Percentiles rank a stretch among this genome's conserved stretches.
Evolutionary conservation across 2,888 invertebrate species (phyloP).

Genomic region (Polia nebulosa): DNA sequence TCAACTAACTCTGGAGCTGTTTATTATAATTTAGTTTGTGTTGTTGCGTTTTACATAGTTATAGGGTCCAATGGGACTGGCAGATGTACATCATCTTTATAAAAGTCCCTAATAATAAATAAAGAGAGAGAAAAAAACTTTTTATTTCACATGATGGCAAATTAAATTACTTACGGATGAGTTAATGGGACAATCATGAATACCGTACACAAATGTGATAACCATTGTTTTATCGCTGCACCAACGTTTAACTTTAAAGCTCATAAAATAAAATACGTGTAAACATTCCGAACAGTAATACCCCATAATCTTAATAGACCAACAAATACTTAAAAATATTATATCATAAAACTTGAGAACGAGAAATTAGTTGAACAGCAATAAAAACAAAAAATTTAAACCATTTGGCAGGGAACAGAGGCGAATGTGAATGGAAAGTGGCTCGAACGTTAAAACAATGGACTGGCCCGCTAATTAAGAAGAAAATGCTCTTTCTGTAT

Average conservation of each 20-base stretch:
- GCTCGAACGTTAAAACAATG: conserved; percentile 79
- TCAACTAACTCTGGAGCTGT: too few species aligned
- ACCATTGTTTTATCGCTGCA: conserved; percentile 20
- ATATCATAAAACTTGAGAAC: conserved; percentile 58
- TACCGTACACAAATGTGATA: conserved; percentile 13
- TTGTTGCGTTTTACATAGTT: too few species aligned
- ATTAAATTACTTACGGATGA: background rate
- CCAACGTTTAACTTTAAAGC: conserved; percentile 13
- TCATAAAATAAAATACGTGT: conserved; percentile 36
- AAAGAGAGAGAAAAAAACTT: too few species aligned
- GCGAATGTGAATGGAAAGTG: conserved; percentile 67
- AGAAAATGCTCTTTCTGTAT: conserved; percentile 72
- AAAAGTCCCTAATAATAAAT: too few species aligned
- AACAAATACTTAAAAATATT: conserved; percentile 53
- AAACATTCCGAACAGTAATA: conserved; percentile 37
- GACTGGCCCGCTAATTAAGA: conserved; percentile 78
- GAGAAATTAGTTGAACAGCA: conserved; percentile 60
- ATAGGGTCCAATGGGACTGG: too few species aligned
- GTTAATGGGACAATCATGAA: background rate
- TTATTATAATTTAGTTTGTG: too few species aligned
- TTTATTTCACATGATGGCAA: too few species aligned
- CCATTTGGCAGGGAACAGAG: conserved; percentile 78
- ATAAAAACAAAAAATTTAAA: conserved; percentile 69
- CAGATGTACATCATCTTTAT: too few species aligned
- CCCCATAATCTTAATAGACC: conserved; percentile 44